Evolutionary conservation across 2,888 invertebrate genomes (phyloP).

Genomic region (Polyommatus iphigenia): DNA sequence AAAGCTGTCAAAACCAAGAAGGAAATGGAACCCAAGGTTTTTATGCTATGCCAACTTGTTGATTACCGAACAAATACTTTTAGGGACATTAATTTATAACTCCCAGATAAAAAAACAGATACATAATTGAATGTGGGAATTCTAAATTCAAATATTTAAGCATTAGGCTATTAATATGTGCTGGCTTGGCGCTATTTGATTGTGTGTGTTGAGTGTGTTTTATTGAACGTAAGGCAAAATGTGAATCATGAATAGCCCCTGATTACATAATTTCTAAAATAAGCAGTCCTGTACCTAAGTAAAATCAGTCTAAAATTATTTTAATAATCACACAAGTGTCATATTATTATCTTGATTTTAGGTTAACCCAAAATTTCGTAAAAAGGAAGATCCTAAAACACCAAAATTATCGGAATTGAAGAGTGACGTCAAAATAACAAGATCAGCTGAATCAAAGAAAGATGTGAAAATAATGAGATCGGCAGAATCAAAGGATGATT

Average conservation of each 20-base stretch:
- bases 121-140: no score
- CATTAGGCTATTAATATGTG: no score
- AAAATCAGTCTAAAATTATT: background rate
- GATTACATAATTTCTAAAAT: background rate
- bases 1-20: conserved; percentile 35
- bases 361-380: conserved; percentile 33
- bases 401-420: background rate
- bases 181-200: no score
- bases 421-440: background rate
- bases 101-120: no score
- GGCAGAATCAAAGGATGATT: background rate
- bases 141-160: no score
- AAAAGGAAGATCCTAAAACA: conserved; percentile 34
- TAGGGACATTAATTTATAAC: no score
- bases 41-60: background rate
- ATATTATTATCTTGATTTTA: background rate
- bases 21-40: conserved; percentile 34
- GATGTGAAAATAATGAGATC: background rate
- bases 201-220: no score
- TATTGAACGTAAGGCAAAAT: no score
- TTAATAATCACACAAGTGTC: background rate
- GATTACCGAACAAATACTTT: no score
- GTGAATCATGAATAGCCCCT: background rate
- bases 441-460: background rate
- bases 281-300: background rate